These are phyloP conservation scores for Lagodon rhomboides DNA, from an alignment of 2,797 vertebrate genomes.

Conservation along the genomic window DNA sequence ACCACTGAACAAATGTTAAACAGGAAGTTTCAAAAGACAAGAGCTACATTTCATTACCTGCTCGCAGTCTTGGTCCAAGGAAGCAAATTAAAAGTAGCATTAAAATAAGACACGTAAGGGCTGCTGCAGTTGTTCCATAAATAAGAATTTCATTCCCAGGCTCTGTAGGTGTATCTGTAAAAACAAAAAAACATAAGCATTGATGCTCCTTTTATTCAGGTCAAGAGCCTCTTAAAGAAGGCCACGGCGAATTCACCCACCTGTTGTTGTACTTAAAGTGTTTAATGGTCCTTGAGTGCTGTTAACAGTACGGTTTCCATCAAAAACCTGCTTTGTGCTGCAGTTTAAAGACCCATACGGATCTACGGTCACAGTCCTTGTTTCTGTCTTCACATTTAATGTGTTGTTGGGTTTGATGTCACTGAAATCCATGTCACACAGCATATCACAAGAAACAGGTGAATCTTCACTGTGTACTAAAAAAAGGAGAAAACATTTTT, in stretches of 20 bases:
- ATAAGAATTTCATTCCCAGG: background rate
- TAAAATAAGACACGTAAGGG: slow-evolving; percentile 30
- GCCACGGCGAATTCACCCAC: slow-evolving; percentile 23
- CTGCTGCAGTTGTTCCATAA: slow-evolving; percentile 32
- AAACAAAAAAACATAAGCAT: background rate
- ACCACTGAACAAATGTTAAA: background rate
- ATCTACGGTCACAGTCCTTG: background rate
- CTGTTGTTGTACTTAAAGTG: slow-evolving; percentile 22
- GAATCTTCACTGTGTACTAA: slow-evolving; percentile 28
- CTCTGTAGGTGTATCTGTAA: slow-evolving; percentile 21
- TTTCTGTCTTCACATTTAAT: slow-evolving; percentile 15
- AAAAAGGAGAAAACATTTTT: background rate
- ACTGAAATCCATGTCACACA: slow-evolving; percentile 39
- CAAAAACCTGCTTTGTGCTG: slow-evolving; percentile 12
- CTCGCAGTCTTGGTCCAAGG: slow-evolving; percentile 18
- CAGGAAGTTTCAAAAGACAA: slow-evolving; percentile 9
- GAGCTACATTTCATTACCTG: slow-evolving; percentile 41
- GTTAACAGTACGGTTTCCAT: background rate
- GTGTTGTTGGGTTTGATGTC: background rate
- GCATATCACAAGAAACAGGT: slow-evolving; percentile 46
- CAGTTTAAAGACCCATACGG: slow-evolving; percentile 36
- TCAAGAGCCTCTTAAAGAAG: background rate
- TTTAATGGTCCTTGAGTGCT: background rate
- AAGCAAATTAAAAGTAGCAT: slow-evolving; percentile 34
- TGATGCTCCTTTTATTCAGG: background rate